Evolutionary conservation across 2,797 vertebrate species (phyloP), one percentile per base, ranked within the genome.

Genomic region (Paratrypauchen microcephalus): DNA sequence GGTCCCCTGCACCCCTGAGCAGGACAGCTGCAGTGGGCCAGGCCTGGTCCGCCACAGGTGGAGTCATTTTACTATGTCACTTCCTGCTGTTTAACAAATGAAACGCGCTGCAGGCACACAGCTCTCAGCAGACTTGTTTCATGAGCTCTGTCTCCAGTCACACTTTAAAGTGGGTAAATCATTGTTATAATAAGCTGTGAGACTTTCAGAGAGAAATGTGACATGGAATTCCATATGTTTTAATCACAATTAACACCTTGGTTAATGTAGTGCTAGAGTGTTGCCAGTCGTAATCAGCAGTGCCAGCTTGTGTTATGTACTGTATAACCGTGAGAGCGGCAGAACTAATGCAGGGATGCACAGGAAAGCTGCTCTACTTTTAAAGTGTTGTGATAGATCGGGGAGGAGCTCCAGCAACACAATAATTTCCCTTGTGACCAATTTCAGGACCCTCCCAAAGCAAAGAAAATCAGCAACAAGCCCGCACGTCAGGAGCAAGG

Each of bases 351-450:
- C 63, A 61, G 78, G 78, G 77, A 78, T 69, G 74, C 83, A 36
- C 72, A 82, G 85, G 82, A 77, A 79, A 85, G 88, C 82, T 91
- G 89, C 84, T 92, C 91, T 82, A 92, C 84, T 92, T 64, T 91
- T 85, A 87, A 89, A 85, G 84, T 77, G 71, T 90, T 73, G 85
- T 92, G 93, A 95, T 93, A 93, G 92, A 94, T 94, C 92, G 89
- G 86, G 89, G 85, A 90, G 90, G 91, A 91, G 83, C 70, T 75
- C 68, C 66, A 23, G 90, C 83, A 83, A 87, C 84, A 81, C 72
- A 87, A 89, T 92, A 91, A 93, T 92, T 92, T 95, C 94, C 93
- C 93, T 72, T 59, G 89, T 89, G 94, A 92, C 92, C 91, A 93
- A 92, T 92, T 93, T 93, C 89, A 72, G 81, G 91, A 89, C 71